Evolutionary conservation across 2,888 invertebrate genomes (phyloP).

Genomic region (Pyrrhia umbra): DNA sequence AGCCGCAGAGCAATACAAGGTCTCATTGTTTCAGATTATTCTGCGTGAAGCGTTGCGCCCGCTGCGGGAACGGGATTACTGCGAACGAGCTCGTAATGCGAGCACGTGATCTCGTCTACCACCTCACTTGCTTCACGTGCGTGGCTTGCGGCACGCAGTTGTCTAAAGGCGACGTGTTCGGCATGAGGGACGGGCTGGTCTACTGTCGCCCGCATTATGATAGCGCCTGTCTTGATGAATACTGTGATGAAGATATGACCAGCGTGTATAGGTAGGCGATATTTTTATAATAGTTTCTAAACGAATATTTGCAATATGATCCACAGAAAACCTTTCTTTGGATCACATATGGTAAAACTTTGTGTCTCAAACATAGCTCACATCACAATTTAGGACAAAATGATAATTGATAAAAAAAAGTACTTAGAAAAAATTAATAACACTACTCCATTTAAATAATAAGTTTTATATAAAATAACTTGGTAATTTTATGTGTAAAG

Average conservation of each 20-base stretch:
- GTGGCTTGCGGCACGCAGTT: slow-evolving; percentile 95
- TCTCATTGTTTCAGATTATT: slow-evolving; percentile 93
- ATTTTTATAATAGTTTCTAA: background rate
- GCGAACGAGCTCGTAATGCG: slow-evolving; percentile 97
- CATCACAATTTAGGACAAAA: no score
- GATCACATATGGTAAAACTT: no score
- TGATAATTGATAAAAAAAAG: no score
- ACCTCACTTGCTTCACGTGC: slow-evolving; percentile 97
- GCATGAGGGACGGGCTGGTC: slow-evolving; percentile 95
- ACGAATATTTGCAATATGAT: background rate
- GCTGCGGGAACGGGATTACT: slow-evolving; percentile 96
- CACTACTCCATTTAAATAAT: no score
- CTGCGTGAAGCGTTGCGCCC: slow-evolving; percentile 95
- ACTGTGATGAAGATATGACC: slow-evolving; percentile 90
- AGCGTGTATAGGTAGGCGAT: slow-evolving; percentile 81
- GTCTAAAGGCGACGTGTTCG: slow-evolving; percentile 97
- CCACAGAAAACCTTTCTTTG: no score
- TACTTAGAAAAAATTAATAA: no score
- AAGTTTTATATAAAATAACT: no score
- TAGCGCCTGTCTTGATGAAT: slow-evolving; percentile 91
- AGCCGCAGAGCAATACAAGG: slow-evolving; percentile 34
- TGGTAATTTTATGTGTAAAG: background rate
- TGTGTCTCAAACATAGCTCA: no score
- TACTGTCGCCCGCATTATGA: slow-evolving; percentile 92
- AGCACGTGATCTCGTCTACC: slow-evolving; percentile 96